Conservation (phyloP, 2,797 vertebrate genomes). For the Sylvia borin region DNA sequence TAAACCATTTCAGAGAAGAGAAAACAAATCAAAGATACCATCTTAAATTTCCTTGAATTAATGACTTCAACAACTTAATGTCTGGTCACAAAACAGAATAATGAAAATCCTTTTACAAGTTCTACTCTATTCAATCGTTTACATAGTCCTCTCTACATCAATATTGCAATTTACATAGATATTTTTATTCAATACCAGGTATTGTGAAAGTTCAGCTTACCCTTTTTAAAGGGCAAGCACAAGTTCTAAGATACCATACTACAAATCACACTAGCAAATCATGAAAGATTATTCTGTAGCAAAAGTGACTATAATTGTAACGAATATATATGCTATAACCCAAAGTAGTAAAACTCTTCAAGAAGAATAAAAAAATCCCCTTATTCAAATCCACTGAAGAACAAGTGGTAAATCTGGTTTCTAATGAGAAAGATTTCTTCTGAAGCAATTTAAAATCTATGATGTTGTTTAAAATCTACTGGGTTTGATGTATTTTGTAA, state of each 20-base stretch:
- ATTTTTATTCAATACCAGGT: neutral
- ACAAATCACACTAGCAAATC: neutral
- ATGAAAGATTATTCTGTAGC: neutral
- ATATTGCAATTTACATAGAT: neutral
- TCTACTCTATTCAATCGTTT: neutral
- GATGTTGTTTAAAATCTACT: neutral
- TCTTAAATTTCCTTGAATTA: neutral
- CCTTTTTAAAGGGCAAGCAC: neutral
- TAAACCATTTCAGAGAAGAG: neutral
- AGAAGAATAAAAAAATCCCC: neutral
- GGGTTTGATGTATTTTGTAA: neutral
- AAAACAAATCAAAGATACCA: neutral
- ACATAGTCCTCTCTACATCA: neutral
- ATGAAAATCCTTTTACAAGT: neutral
- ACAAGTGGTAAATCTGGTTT: neutral
- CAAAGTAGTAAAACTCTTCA: neutral
- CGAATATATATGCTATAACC: neutral
- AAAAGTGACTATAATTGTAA: neutral
- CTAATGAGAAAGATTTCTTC: neutral
- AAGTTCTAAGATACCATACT: neutral
- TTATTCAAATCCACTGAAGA: neutral
- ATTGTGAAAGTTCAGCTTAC: neutral
- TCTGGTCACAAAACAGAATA: neutral
- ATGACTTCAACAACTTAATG: neutral
- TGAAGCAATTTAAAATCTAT: neutral